Percentiles rank a stretch among this genome's conserved stretches.
These are phyloP conservation scores for Mactromeris polynyma DNA, from an alignment of 2,888 invertebrate genomes.

Conservation along the genomic window DNA sequence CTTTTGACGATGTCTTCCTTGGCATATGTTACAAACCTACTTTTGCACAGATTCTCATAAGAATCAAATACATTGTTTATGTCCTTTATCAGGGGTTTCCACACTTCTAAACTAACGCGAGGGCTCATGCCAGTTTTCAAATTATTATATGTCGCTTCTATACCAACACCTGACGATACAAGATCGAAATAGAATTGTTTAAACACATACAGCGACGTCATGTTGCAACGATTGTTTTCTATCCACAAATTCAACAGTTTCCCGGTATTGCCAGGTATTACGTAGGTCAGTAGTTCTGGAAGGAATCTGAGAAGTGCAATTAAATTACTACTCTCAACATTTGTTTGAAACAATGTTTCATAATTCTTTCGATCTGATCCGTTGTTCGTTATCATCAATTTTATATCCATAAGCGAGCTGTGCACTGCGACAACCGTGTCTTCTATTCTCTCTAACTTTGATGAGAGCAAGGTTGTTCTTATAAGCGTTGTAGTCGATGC, in stretches of 20 bases:
- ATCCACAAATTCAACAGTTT: slow-evolving; percentile 27
- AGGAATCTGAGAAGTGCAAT: slow-evolving; percentile 34
- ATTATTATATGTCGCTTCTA: neutral
- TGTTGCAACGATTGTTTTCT: slow-evolving; percentile 30
- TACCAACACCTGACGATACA: neutral
- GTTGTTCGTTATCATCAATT: neutral
- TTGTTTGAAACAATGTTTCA: slow-evolving; percentile 14
- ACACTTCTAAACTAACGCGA: neutral
- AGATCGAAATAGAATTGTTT: neutral
- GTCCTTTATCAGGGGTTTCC: neutral
- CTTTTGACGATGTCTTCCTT: neutral
- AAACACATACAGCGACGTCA: slow-evolving; percentile 14
- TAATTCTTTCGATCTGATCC: neutral
- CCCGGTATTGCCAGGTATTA: slow-evolving; percentile 14
- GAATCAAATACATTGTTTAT: neutral
- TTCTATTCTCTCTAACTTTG: slow-evolving; percentile 33
- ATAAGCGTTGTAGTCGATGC: slow-evolving; percentile 17
- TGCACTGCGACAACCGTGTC: slow-evolving; percentile 32
- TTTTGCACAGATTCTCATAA: neutral
- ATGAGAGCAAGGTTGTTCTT: slow-evolving; percentile 2
- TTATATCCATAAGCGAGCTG: slow-evolving; percentile 27
- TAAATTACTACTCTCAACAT: slow-evolving; percentile 20
- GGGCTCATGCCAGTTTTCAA: neutral
- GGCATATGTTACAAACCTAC: neutral
- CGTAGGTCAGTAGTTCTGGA: neutral